A percentile compares a stretch with the other conserved stretches of the same genome.
Evolutionary conservation across 2,113 vertebrate species (phyloP).

Genomic region (Podiceps cristatus): DNA sequence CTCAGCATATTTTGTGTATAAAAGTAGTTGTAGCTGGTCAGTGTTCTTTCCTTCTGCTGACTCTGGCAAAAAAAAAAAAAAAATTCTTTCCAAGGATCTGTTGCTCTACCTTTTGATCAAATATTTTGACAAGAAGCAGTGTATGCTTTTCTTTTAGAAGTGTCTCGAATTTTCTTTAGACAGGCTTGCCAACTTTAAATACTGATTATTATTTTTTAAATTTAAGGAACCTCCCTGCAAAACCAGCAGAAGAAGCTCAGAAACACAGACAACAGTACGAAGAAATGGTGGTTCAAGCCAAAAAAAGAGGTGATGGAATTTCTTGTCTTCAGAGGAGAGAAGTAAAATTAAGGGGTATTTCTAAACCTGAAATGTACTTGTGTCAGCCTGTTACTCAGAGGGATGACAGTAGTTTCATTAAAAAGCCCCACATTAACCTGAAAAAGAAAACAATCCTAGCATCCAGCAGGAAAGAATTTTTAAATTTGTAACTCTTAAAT

Average conservation of each 20-base stretch:
- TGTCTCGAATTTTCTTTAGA: slow-evolving; percentile 4
- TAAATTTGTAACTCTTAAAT: not conserved
- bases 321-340: not conserved
- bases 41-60: slow-evolving; percentile 52
- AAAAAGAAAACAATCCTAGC: not conserved
- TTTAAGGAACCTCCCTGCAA: slow-evolving; percentile 93
- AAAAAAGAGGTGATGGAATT: slow-evolving; percentile 87
- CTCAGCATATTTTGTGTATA: slow-evolving; percentile 31
- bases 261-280: slow-evolving; percentile 94
- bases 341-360: not conserved
- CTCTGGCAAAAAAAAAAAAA: not conserved
- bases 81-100: slow-evolving; percentile 9
- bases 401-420: not conserved
- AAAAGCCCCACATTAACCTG: not conserved
- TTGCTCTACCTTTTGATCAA: not conserved
- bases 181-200: not conserved
- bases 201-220: not conserved
- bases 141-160: not conserved
- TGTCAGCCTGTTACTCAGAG: not conserved
- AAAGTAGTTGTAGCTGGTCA: not conserved
- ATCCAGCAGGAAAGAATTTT: not conserved
- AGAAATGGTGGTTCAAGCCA: slow-evolving; percentile 95
- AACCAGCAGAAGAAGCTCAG: slow-evolving; percentile 93
- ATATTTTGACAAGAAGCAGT: slow-evolving; percentile 9
- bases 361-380: not conserved